Evolutionary conservation across 2,113 vertebrate species (phyloP).

Genomic region (Pygoscelis adeliae): DNA sequence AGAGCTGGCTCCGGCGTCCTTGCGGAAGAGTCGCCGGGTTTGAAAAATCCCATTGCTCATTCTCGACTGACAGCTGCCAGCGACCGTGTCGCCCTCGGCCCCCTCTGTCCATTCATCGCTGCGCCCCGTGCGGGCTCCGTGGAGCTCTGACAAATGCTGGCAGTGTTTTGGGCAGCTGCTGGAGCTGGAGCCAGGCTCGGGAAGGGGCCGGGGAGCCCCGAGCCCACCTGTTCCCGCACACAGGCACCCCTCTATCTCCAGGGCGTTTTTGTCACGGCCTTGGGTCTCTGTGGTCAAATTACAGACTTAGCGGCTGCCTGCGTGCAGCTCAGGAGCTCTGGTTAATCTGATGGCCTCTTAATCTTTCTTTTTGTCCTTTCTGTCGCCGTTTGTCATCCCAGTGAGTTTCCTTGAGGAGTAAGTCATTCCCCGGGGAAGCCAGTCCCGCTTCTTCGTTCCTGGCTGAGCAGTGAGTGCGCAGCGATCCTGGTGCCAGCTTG

Average conservation of each 20-base stretch:
- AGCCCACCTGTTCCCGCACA: conserved; percentile 5
- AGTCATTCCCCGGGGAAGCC: neutral
- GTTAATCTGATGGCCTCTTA: conserved; percentile 48
- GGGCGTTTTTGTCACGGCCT: neutral
- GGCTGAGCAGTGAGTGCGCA: neutral
- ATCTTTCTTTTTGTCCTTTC: conserved; percentile 46
- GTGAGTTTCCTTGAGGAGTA: neutral
- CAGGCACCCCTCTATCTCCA: conserved; percentile 18
- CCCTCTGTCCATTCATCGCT: neutral
- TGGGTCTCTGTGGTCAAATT: neutral
- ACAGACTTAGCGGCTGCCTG: conserved; percentile 1
- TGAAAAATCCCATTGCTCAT: neutral
- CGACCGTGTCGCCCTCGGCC: neutral
- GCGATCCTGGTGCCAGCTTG: accelerated
- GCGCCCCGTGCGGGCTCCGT: neutral
- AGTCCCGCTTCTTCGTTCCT: neutral
- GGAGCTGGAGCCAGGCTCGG: neutral
- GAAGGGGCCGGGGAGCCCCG: neutral
- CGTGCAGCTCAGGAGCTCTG: conserved; percentile 3
- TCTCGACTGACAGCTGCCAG: conserved; percentile 19
- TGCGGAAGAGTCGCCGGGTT: accelerated
- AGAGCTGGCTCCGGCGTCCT: neutral
- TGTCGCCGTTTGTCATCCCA: neutral
- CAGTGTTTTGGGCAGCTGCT: conserved; percentile 40
- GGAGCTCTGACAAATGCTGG: conserved; percentile 19